Evolutionary conservation across 1,140 invertebrate species (phyloP), one percentile per base, ranked within the genome.

Genomic region (Lucilia cuprina): DNA sequence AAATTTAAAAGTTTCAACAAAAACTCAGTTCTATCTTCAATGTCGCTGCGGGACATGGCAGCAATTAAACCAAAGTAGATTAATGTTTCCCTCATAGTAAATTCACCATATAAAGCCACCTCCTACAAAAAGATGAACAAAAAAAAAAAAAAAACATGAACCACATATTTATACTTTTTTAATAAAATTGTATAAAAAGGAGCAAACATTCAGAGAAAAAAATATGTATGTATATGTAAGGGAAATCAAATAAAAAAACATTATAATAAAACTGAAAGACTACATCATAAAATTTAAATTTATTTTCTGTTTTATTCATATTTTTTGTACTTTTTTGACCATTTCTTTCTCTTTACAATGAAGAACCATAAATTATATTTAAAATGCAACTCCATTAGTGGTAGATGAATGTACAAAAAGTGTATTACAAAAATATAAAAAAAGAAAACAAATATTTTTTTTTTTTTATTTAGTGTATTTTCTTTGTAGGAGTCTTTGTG

Each of bases 41-140:
- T 95, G 87, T 96, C 93, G 5, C 92, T 88, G 0, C 94, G 94
- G 1, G 92, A 91, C 95, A 98, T 96, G 13, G 95, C 95, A 83
- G 96, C 95, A 82, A 98, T 94, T 93, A 96, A 95, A 2, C 97
- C 97, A 90, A 98, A 99, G 91, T 97, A 99, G 84, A 95, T 94
- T 89, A 98, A 94, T 0, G 97, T 98, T 91, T 99, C 97, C 50
- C 94, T 92, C 83, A 98, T 98, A 1, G 96, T 96, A 89, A 98
- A 98, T 90, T 98, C 97, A 4, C 96, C 95, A 88, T 98, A 98
- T 10, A 99, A 92, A 0, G 97, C 97, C 19, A 97, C 94, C 93
- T 99, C 98, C 94, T 98, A 93, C 19, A 70, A 70, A n/a, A 30
- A 30, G 25, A 30, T 3, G 25, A 30, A n/a, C 55, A 60, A n/a